These are phyloP conservation scores for Tipula unca DNA, from an alignment of 2,888 invertebrate genomes.

Conservation along the genomic window DNA sequence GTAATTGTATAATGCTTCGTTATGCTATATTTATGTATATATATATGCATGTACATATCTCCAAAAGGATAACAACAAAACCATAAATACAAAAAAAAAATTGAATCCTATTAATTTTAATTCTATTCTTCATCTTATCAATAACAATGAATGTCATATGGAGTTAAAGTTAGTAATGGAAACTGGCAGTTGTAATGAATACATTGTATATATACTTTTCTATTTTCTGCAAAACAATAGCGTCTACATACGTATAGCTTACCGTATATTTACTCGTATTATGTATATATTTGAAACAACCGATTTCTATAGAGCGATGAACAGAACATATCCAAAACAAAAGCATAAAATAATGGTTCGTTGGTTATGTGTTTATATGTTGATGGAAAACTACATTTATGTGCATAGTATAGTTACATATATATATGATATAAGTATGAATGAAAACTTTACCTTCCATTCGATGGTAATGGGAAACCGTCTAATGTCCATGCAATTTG, in stretches of 20 bases:
- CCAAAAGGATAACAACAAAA: background rate
- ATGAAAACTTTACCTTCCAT: conserved; percentile 39
- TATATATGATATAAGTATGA: background rate
- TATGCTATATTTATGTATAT: no score
- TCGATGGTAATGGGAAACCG: conserved; percentile 60
- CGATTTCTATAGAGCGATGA: background rate
- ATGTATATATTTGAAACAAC: background rate
- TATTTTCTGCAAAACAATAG: background rate
- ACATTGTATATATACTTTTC: background rate
- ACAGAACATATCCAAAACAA: background rate
- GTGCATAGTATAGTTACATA: background rate
- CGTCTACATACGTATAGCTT: background rate
- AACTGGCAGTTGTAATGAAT: background rate
- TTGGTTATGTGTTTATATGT: background rate
- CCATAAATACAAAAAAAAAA: background rate
- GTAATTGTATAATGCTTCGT: background rate
- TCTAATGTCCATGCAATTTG: conserved; percentile 70
- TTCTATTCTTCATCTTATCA: background rate
- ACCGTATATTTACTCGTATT: background rate
- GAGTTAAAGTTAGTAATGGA: background rate
- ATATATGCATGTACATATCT: background rate
- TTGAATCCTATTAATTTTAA: conserved; percentile 3
- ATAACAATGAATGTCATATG: conserved; percentile 4
- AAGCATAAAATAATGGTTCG: background rate
- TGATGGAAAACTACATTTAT: background rate